Evolutionary conservation across 2,888 invertebrate species (phyloP).

Genomic region (Zhuqinia jingwanae): DNA sequence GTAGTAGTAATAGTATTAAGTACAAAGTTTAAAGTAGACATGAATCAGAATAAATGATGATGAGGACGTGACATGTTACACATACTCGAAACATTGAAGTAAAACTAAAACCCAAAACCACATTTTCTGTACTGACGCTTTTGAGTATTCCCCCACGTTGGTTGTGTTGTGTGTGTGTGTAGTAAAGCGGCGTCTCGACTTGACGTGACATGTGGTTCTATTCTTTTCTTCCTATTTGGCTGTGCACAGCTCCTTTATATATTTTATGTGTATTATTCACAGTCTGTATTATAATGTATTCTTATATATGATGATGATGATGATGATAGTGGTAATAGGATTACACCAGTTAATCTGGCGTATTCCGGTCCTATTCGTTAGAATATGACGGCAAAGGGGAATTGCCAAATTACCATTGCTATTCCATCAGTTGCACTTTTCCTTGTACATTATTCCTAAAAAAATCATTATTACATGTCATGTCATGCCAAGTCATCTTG

Average conservation of each 20-base stretch:
- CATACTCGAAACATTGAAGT: background rate
- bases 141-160: background rate
- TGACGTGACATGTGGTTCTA: conserved; percentile 43
- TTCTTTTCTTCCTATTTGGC: too few relatives aligned
- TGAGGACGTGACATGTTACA: background rate
- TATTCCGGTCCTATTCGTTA: background rate
- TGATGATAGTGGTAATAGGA: background rate
- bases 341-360: background rate
- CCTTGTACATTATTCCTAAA: too few relatives aligned
- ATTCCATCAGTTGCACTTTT: too few relatives aligned
- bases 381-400: too few relatives aligned
- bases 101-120: background rate
- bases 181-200: too few relatives aligned
- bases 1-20: background rate
- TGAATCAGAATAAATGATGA: background rate
- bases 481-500: conserved; percentile 17
- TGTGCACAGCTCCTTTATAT: too few relatives aligned
- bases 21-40: background rate
- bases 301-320: background rate
- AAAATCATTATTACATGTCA: background rate
- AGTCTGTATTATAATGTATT: background rate
- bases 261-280: too few relatives aligned
- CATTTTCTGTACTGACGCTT: background rate
- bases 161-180: background rate
- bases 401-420: too few relatives aligned